Conservation (phyloP, 2,888 invertebrate species). For the Drosophila aldrichi region DNA sequence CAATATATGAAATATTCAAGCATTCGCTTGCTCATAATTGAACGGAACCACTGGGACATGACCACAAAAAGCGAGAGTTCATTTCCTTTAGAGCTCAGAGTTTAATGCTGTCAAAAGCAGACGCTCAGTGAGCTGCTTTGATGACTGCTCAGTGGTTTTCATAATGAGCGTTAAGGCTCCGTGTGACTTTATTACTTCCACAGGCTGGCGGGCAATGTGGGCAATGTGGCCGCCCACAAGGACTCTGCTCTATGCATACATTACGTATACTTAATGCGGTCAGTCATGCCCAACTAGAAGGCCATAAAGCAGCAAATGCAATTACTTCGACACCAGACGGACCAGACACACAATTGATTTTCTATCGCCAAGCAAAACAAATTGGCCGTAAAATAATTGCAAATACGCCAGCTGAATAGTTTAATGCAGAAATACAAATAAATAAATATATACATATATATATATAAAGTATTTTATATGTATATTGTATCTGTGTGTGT, state of each 20-base stretch:
- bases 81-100: slow-evolving; percentile 17
- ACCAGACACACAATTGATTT: slow-evolving; percentile 68
- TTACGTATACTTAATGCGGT: slow-evolving; percentile 30
- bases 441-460: no score
- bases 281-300: slow-evolving; percentile 13
- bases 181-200: slow-evolving; percentile 16
- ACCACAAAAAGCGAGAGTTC: slow-evolving; percentile 34
- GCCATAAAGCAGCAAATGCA: slow-evolving; percentile 52
- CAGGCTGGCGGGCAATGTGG: not conserved
- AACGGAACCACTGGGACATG: slow-evolving; percentile 58
- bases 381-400: slow-evolving; percentile 79
- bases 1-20: slow-evolving; percentile 58
- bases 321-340: slow-evolving; percentile 57
- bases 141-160: slow-evolving; percentile 37
- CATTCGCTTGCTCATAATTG: slow-evolving; percentile 56
- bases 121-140: slow-evolving; percentile 24
- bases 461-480: not conserved
- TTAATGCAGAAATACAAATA: slow-evolving; percentile 30
- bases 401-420: slow-evolving; percentile 61
- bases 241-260: slow-evolving; percentile 1
- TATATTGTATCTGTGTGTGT: not conserved
- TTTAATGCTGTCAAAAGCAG: slow-evolving; percentile 1
- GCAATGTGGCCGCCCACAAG: not conserved
- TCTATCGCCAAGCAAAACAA: slow-evolving; percentile 64
- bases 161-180: slow-evolving; percentile 31